Evolutionary conservation across 2,113 vertebrate species (phyloP).

Genomic region (Cyanistes caeruleus): DNA sequence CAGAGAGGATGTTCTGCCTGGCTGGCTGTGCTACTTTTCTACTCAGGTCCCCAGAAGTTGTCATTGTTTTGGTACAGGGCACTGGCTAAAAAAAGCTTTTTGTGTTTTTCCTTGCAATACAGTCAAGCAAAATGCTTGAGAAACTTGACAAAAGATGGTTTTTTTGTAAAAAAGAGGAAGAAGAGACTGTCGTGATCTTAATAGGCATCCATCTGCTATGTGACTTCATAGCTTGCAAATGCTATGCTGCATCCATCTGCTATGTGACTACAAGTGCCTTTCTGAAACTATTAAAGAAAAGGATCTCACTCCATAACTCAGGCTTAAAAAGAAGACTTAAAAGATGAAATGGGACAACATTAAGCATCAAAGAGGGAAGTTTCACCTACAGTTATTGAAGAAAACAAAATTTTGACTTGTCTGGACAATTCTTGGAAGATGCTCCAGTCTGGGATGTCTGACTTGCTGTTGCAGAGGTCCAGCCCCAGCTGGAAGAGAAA

Average conservation of each 20-base stretch:
- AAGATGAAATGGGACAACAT: not conserved
- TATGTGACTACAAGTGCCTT: not conserved
- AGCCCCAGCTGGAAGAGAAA: not conserved
- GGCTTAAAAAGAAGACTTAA: not conserved
- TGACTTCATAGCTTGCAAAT: not conserved
- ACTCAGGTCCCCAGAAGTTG: not conserved
- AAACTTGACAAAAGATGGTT: not conserved
- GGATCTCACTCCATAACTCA: not conserved
- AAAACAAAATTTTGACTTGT: not conserved
- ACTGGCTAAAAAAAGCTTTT: not conserved
- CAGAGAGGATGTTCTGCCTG: not conserved
- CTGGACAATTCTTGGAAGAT: not conserved
- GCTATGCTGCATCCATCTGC: not conserved
- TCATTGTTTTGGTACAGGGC: not conserved
- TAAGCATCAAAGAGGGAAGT: not conserved
- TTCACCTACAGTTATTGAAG: not conserved
- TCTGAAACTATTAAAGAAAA: not conserved
- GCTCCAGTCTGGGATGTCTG: not conserved
- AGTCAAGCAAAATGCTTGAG: not conserved
- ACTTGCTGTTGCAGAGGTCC: not conserved
- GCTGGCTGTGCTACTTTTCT: not conserved
- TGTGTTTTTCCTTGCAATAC: not conserved
- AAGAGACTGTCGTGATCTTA: not conserved
- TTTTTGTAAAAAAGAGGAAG: not conserved
- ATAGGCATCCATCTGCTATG: not conserved